These are phyloP conservation scores for Ictidomys tridecemlineatus DNA, from an alignment of 2,113 vertebrate genomes.

Conservation along the genomic window DNA sequence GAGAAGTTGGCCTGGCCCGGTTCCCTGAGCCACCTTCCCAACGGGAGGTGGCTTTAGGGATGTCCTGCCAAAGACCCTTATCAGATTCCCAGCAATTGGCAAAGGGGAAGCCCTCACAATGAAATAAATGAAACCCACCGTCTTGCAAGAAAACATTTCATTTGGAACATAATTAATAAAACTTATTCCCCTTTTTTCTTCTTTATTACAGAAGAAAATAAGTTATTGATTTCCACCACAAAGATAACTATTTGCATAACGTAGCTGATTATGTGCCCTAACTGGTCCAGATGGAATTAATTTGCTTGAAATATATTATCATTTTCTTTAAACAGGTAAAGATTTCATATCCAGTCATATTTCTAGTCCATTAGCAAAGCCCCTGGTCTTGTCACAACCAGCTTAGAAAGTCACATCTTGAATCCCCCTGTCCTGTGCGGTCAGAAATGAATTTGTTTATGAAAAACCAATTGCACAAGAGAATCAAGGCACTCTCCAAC, in stretches of 20 bases:
- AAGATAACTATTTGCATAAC: slow-evolving; percentile 88
- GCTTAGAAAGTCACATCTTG: slow-evolving; percentile 64
- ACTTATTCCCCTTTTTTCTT: slow-evolving; percentile 76
- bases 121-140: slow-evolving; percentile 84
- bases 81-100: slow-evolving; percentile 65
- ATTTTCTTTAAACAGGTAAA: slow-evolving; percentile 87
- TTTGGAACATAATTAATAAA: slow-evolving; percentile 87
- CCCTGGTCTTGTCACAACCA: slow-evolving; percentile 86
- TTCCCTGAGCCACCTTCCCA: slow-evolving; percentile 73
- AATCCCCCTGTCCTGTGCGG: slow-evolving; percentile 47
- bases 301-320: slow-evolving; percentile 85
- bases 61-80: slow-evolving; percentile 64
- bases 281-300: slow-evolving; percentile 86
- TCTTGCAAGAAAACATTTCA: slow-evolving; percentile 81
- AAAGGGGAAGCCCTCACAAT: slow-evolving; percentile 76
- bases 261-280: slow-evolving; percentile 85
- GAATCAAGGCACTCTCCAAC: neutral
- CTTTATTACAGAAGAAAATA: slow-evolving; percentile 87
- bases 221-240: slow-evolving; percentile 88
- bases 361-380: slow-evolving; percentile 85
- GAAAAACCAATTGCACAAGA: neutral
- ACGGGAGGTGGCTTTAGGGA: slow-evolving; percentile 38
- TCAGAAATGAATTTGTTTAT: slow-evolving; percentile 64
- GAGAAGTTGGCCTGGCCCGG: slow-evolving; percentile 66
- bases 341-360: slow-evolving; percentile 84